Evolutionary conservation across 2,888 invertebrate genomes (phyloP), one percentile per base, ranked within the genome.

Genomic region (Chirona hameri): DNA sequence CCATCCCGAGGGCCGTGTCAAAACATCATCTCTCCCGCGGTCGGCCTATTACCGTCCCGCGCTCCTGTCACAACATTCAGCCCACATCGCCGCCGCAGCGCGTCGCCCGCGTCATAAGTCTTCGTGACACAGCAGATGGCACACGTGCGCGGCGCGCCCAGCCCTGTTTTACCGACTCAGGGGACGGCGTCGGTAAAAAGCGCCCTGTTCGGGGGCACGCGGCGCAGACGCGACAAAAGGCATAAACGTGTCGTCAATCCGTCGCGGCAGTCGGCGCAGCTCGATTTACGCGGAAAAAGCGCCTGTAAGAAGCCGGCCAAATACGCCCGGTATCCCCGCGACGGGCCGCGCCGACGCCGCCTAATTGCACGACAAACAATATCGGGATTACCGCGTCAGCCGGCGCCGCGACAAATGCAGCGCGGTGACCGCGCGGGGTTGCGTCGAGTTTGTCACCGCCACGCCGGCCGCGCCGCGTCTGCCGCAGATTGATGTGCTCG

Each of bases 171-270:
- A 72, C 31, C 31, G 76, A 39, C 76, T 76, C 76, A 46, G 76
- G 76, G 76, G 76, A 46, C 76, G 39, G 76, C 31, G 31, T 24
- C 29, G 9, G 76, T 46, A 76, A 76, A 76, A 76, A 76, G 21
- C 39, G 72, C 76, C 76, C 9, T 21, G 39, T 39, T 39, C 76
- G 18, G 15, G 76, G 76, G 39, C 76, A 46, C 76, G 76, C 76
- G 24, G 76, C 39, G 21, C 21, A 29, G 46, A 46, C 76, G 76
- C 76, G 76, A 76, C 76, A 46, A 76, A 76, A 76, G 76, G 46
- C 76, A 76, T 46, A 76, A 76, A 76, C 76, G 39, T 76, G 76
- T 76, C 76, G 46, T 76, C 76, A 76, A 76, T 76, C 39, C 76
- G 76, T 76, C 76, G 39, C 76, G 39, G 46, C 76, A 39, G 76